These are phyloP conservation scores for Temnothorax rugatulus DNA, from an alignment of 2,888 invertebrate species.

Conservation along the genomic window DNA sequence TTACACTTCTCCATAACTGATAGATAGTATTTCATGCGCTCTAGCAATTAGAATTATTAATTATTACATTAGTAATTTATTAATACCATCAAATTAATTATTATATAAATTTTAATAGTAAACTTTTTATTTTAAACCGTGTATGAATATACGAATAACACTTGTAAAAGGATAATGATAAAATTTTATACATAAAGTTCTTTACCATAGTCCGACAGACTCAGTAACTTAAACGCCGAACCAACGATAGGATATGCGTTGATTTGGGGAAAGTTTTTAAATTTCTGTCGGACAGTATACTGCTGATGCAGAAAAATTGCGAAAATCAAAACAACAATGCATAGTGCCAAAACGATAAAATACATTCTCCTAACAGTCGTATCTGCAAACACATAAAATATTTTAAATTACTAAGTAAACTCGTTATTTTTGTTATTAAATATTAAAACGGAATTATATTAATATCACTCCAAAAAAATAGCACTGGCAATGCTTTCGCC, in stretches of 20 bases:
- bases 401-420: not conserved
- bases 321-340: not conserved
- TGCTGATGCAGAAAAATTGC: not conserved
- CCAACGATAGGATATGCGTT: not conserved
- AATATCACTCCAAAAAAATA: too few relatives aligned
- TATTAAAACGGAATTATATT: too few relatives aligned
- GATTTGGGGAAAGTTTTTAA: not conserved
- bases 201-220: not conserved
- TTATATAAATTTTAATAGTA: not conserved
- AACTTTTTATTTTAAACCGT: not conserved
- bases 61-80: not conserved
- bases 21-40: not conserved
- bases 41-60: not conserved
- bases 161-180: not conserved
- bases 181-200: not conserved
- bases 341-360: not conserved
- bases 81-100: not conserved
- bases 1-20: not conserved
- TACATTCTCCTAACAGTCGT: constrained; percentile 6
- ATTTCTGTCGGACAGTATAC: not conserved
- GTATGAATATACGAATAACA: not conserved
- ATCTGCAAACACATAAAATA: not conserved
- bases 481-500: too few relatives aligned
- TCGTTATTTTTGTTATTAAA: not conserved
- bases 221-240: not conserved